Base-by-base conservation (phyloP, 2,888 invertebrate species). In the Conchocele bisecta region DNA sequence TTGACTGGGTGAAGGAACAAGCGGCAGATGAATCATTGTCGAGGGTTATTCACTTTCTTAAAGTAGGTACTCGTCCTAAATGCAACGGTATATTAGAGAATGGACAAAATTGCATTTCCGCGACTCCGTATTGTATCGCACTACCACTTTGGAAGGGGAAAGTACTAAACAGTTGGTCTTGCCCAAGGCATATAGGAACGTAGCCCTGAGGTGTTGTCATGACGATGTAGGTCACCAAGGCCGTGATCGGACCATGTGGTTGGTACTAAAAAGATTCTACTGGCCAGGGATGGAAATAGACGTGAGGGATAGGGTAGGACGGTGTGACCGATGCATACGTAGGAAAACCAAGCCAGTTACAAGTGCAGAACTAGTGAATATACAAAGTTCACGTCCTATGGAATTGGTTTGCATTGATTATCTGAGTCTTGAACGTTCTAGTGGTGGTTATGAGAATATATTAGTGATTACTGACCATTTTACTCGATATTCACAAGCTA, bases 391-490 rank as follows among this genome's bases (percentile, higher is more conserved):
- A n/a, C 26, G 31, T 9, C 33, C 46, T n/a, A 15, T 58, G 46
- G 58, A 46, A 20, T 24, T 58, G 6, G 58, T 58, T 11, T 58
- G 58, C 33, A 44, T 46, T 20, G 58, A 44, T 31, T 46, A 35
- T 41, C 28, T 58, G 33, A 24, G 33, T 20, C 13, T 44, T 6
- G 58, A 58, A 26, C 11, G n/a, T 15, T 26, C 44, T 5, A 58
- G 46, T 22, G 46, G 58, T 2, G 46, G 58, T 3, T 46, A n/a
- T 17, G 44, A 44, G 11, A 1, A 58, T 46, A 20, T 58, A 17
- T 17, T 44, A 24, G 58, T 58, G 9, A 46, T 46, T 7, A 44
- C 58, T 2, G 58, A 58, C 15, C 31, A 58, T 20, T 46, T 31
- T 29, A 58, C 22, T 1, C 15, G 35, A 31, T 58, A 58, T 31